These are phyloP conservation scores for Peromyscus leucopus DNA, from an alignment of 2,113 vertebrate species.

Conservation along the genomic window DNA sequence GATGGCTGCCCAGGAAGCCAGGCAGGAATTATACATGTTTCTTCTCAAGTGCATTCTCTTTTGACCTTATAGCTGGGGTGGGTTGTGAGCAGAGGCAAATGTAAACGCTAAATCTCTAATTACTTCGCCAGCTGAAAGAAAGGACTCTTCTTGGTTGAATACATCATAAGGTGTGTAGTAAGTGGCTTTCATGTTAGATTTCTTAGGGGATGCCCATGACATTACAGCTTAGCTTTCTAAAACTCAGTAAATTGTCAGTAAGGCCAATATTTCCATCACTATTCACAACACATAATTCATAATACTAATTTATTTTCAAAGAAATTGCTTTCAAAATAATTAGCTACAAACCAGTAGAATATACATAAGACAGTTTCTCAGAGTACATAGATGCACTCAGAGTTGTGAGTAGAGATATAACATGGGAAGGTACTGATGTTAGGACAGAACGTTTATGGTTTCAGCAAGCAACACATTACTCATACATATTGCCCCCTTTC, in stretches of 20 bases:
- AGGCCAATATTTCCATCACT: neutral
- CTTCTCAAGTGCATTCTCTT: conserved; percentile 8
- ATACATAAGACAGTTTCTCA: neutral
- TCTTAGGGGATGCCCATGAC: neutral
- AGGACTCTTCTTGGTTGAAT: neutral
- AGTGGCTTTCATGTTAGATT: conserved; percentile 8
- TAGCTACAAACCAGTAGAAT: neutral
- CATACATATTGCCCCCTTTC: neutral
- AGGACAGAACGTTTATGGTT: neutral
- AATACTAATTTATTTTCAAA: neutral
- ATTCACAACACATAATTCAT: neutral
- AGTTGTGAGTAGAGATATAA: neutral
- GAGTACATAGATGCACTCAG: neutral
- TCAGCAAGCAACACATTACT: neutral
- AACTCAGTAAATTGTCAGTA: conserved; percentile 23
- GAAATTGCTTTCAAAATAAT: conserved; percentile 50
- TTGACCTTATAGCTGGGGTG: neutral
- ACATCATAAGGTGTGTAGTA: neutral
- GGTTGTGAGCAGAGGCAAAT: rapidly evolving
- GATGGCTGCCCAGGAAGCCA: conserved; percentile 62
- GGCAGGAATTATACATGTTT: conserved; percentile 39
- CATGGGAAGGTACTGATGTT: too few relatives aligned
- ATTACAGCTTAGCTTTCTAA: neutral
- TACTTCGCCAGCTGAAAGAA: neutral
- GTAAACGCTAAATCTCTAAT: conserved; percentile 55